These are phyloP conservation scores for Halictus quadricinctus DNA, from an alignment of 2,888 invertebrate genomes.

Conservation along the genomic window DNA sequence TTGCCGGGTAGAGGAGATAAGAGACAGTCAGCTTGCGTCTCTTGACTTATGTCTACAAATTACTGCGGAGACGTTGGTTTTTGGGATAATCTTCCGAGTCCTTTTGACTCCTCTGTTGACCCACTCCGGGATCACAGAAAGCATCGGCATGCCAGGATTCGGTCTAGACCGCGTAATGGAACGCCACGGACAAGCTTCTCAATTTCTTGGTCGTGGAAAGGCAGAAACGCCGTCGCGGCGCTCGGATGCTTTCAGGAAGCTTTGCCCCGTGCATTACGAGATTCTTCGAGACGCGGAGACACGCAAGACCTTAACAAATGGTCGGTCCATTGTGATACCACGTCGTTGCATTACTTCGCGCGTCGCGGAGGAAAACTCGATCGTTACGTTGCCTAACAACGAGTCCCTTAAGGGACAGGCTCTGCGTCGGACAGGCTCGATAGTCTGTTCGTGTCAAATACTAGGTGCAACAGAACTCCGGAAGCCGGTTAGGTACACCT, in stretches of 20 bases:
- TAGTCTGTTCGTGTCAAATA: neutral
- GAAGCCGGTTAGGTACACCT: neutral
- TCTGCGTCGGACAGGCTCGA: neutral
- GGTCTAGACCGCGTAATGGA: slow-evolving; percentile 51
- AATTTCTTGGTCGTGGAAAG: slow-evolving; percentile 53
- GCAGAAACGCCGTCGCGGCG: slow-evolving; percentile 22
- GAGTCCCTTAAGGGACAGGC: neutral
- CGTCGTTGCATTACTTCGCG: slow-evolving; percentile 10
- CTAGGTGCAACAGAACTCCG: neutral
- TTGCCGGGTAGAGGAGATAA: neutral
- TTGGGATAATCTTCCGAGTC: neutral
- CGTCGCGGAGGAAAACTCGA: neutral
- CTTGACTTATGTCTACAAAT: neutral
- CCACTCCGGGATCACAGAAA: neutral
- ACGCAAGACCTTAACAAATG: slow-evolving; percentile 55
- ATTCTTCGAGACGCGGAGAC: slow-evolving; percentile 33
- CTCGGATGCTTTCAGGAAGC: slow-evolving; percentile 39
- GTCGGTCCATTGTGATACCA: slow-evolving; percentile 42
- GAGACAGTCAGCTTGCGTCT: neutral
- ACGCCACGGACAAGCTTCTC: slow-evolving; percentile 50
- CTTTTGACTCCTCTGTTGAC: slow-evolving; percentile 1
- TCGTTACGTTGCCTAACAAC: neutral
- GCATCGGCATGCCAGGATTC: slow-evolving; percentile 40
- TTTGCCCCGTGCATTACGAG: slow-evolving; percentile 52
- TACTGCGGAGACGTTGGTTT: neutral